phyloP scores from a whole-genome alignment of 2,797 vertebrate species.

The Dicrostonyx torquatus region DNA sequence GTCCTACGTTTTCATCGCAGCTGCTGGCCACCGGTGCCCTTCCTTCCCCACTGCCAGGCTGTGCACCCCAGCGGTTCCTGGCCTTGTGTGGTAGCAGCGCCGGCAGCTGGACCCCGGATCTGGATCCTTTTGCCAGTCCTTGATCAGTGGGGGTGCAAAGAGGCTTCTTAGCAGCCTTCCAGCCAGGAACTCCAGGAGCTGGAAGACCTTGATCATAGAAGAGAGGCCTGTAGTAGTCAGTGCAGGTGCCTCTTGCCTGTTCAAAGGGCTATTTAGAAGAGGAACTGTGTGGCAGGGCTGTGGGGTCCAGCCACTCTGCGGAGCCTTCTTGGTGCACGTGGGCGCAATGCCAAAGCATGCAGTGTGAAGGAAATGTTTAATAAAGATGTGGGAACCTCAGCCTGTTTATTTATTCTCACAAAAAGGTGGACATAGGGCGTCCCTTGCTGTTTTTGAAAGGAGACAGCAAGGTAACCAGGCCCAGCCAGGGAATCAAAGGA shows the following conservation, averaged over 20 bases:
- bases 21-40: not conserved
- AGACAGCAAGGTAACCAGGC: conserved; percentile 48
- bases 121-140: not conserved
- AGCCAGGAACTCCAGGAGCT: not conserved
- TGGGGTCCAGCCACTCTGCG: conserved; percentile 71
- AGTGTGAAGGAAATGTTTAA: conserved; percentile 86
- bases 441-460: conserved; percentile 68
- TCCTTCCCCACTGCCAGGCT: not conserved
- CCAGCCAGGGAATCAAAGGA: conserved; percentile 36
- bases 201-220: not conserved
- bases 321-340: conserved; percentile 78
- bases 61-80: not conserved
- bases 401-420: conserved; percentile 84
- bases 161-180: not conserved
- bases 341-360: conserved; percentile 83
- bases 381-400: conserved; percentile 84
- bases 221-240: not conserved
- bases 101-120: not conserved
- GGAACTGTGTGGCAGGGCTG: conserved; percentile 51
- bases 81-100: not conserved
- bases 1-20: not conserved
- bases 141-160: not conserved
- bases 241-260: conserved; percentile 60
- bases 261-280: conserved; percentile 42
- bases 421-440: conserved; percentile 82